A percentile compares a stretch with the other conserved stretches of the same genome.
phyloP scores from a whole-genome alignment of 92 coral and sea anemone species.

The Montipora capitata region DNA sequence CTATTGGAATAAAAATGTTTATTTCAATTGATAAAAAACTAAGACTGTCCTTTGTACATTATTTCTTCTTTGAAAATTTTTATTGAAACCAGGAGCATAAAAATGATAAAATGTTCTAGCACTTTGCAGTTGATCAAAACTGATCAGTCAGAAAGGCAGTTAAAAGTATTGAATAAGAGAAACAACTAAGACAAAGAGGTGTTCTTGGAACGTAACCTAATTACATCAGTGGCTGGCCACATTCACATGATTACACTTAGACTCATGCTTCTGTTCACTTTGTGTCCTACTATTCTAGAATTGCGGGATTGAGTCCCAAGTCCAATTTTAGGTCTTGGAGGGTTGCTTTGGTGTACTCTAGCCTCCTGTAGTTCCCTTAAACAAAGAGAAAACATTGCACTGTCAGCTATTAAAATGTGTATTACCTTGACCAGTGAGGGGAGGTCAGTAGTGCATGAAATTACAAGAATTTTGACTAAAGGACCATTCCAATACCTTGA shows the following conservation, averaged over 20 bases:
- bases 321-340: constrained; percentile 61
- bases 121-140: not conserved
- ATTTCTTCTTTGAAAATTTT: not conserved
- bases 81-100: not conserved
- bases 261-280: constrained; percentile 97
- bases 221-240: not conserved
- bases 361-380: constrained; percentile 83
- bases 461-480: not conserved
- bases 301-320: constrained; percentile 70
- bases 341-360: constrained; percentile 81
- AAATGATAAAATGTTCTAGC: not conserved
- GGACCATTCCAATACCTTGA: constrained; percentile 79
- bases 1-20: constrained; percentile 16
- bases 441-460: not conserved
- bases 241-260: constrained; percentile 94
- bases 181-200: not conserved
- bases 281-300: constrained; percentile 90
- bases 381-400: not conserved
- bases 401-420: not conserved
- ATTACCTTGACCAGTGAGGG: not conserved
- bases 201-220: too few relatives aligned
- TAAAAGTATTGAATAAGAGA: not conserved
- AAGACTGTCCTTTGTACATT: not conserved
- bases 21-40: constrained; percentile 12
- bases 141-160: not conserved